Base-by-base conservation (phyloP, 2,113 vertebrate genomes). In the Aegithalos caudatus region DNA sequence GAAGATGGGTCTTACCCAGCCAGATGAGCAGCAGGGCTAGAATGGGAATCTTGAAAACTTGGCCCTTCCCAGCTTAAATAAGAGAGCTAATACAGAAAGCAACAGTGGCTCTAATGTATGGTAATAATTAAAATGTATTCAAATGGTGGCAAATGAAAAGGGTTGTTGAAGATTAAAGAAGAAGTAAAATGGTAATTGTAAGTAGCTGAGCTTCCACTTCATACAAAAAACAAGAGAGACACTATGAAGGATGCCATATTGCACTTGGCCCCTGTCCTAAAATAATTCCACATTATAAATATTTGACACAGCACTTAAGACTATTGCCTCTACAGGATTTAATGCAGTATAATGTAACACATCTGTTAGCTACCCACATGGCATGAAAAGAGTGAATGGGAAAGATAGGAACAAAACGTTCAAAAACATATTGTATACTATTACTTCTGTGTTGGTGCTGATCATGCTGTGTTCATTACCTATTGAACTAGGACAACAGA, bases 241-340 rank as follows among this genome's bases (percentile, higher is more conserved):
- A 33, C 77, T 84, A n/a, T 86, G 93, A 96, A 87, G 51, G 79
- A 95, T 94, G 88, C 93, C 90, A 95, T 96, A 94, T 89, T 96
- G 95, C 73, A 86, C 86, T 96, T 93, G 90, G 95, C 86, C 89
- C 27, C 57, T 37, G 27, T 83, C 95, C 95, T 94, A 96, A 96
- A 95, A 95, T 92, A 96, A 96, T 93, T 78, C 94, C 96, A 89
- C 86, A 91, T 96, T 93, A 93, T 92, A 96, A 97, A 96, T 96
- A 97, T 94, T 96, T 94, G 95, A 96, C 23, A 17, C 82, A 93
- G 95, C 72, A 95, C 91, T 93, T 95, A 93, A 92, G 90, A 93
- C 94, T 93, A 93, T 95, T 95, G 95, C 94, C 88, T 97, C 88
- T 77, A 81, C 93, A 92, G 93, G 87, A 94, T 86, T 97, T 94